phyloP scores from a whole-genome alignment of 2,888 invertebrate genomes.

The Nemurella pictetii region DNA sequence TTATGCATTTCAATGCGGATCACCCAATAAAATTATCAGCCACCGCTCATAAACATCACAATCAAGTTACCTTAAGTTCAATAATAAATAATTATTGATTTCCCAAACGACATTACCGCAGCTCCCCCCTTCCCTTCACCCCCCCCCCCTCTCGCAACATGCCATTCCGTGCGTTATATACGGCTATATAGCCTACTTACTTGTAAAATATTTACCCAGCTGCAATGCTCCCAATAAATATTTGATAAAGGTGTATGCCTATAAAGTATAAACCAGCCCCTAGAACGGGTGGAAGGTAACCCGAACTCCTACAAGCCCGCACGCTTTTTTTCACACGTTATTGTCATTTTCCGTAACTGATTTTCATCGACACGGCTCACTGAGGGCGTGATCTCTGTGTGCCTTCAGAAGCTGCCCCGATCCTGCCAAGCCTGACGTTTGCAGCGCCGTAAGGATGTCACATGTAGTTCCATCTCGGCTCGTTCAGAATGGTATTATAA shows the following conservation, averaged over 20 bases:
- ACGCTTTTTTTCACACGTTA: background rate
- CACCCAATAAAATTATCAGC: background rate
- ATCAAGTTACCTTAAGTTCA: constrained; percentile 3
- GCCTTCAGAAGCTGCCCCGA: background rate
- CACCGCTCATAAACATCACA: background rate
- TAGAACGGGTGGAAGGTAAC: background rate
- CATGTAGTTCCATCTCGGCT: background rate
- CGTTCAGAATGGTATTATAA: background rate
- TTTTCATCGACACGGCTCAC: background rate
- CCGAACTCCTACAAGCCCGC: background rate
- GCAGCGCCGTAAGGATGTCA: background rate
- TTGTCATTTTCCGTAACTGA: background rate
- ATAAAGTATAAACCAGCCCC: background rate
- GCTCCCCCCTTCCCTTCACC: background rate
- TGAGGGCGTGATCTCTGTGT: background rate
- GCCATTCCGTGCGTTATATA: background rate
- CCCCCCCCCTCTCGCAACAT: background rate
- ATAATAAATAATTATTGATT: constrained; percentile 18
- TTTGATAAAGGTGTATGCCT: background rate
- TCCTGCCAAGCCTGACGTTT: background rate
- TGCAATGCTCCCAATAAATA: constrained; percentile 12
- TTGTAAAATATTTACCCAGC: constrained; percentile 11
- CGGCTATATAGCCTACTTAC: constrained; percentile 4
- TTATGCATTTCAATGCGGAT: background rate
- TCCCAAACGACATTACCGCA: constrained; percentile 6